Evolutionary conservation across 30 jellyfish, hydroid and myxozoan genomes (phyloP).

Genomic region (Hydractinia symbiolongicarpus): DNA sequence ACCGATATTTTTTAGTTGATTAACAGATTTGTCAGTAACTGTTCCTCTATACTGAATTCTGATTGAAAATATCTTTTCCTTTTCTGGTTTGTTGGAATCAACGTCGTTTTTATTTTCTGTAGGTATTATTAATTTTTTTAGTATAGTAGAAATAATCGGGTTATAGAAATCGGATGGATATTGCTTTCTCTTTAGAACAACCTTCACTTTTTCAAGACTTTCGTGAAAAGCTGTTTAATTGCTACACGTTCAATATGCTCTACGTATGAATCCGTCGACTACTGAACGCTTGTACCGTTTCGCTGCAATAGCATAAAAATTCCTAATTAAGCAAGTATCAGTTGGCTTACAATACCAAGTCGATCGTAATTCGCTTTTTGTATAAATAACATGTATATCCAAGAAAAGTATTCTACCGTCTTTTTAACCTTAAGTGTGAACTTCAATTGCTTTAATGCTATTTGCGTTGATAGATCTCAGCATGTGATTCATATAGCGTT

Average conservation of each 20-base stretch:
- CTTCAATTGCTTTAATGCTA: no score
- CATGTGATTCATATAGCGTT: no score
- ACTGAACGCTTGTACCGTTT: conserved; percentile 16
- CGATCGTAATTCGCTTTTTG: conserved; percentile 8
- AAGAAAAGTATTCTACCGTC: conserved; percentile 29
- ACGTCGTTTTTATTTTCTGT: no score
- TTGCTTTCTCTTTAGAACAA: conserved; percentile 12
- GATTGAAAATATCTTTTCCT: no score
- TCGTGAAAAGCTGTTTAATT: conserved; percentile 12
- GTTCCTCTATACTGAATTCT: no score
- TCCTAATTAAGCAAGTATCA: conserved; percentile 31
- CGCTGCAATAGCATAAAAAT: conserved; percentile 33
- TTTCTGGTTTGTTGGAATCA: no score
- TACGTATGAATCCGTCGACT: conserved; percentile 24
- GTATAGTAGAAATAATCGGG: conserved; percentile 10
- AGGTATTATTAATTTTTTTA: not conserved
- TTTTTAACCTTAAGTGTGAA: conserved; percentile 24
- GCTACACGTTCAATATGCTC: conserved; percentile 28
- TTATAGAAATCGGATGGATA: conserved; percentile 30
- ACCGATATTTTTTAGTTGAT: no score
- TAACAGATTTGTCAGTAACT: no score
- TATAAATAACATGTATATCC: conserved; percentile 22
- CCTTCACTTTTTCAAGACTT: conserved; percentile 32
- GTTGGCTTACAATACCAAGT: conserved; percentile 34
- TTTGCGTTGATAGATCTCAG: no score